Evolutionary conservation across 2,797 vertebrate genomes (phyloP), one percentile per base, ranked within the genome.

Genomic region (Sylvia borin): DNA sequence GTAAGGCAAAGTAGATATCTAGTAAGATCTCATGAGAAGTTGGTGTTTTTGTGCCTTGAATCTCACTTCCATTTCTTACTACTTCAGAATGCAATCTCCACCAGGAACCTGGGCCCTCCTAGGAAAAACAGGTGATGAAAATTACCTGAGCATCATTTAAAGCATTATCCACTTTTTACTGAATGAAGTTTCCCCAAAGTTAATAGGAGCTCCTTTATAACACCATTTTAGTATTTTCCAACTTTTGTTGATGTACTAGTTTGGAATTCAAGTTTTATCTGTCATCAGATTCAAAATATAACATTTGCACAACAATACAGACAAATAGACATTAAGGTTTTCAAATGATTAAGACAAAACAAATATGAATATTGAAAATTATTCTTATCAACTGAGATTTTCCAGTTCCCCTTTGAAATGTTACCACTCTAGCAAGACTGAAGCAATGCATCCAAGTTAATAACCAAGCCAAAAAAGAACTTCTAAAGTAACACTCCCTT

Each of bases 51-150:
- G 95, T 96, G 54, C 96, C 96, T 94, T 95, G 91, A 83, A 97
- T 95, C 58, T 97, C 97, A 79, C 19, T 85, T 73, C 93, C 96
- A 3, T 92, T 92, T 96, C 86, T 93, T 78, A 97, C 65, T 61
- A 97, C 47, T 94, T 97, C 94, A 79, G 97, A 97, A 89, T 97
- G 71, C 54, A 98, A 87, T 27, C 93, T 96, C 96, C 97, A 96
- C 97, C 97, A 97, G 57, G 83, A 74, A 67, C 97, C 97, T 19
- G 95, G 93, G 51, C 98, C 97, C 94, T 97, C 97, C 98, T 98
- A 94, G 54, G 34, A 51, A 86, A 77, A 85, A 67, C 74, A 75
- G 1, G 6, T 68, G 68, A 43, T 21, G 18, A 45, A 67, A 54
- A 47, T 93, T 71, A 82, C 12, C 29, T 8, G 11, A 6, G 21